phyloP scores from a whole-genome alignment of 2,888 invertebrate species.

The Celastrina argiolus region DNA sequence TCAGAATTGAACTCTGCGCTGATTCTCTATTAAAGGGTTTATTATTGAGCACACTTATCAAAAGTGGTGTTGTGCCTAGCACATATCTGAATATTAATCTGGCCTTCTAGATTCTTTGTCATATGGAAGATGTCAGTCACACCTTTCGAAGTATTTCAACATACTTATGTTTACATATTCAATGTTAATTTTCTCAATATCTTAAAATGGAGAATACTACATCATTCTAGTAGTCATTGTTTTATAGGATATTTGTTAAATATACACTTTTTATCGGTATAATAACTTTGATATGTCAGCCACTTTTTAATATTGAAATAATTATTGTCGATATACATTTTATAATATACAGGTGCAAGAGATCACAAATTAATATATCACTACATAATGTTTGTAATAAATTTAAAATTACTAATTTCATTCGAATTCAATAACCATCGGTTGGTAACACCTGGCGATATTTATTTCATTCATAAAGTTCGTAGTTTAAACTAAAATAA shows the following conservation, averaged over 20 bases:
- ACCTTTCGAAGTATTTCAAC: not conserved
- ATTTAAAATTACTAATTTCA: not conserved
- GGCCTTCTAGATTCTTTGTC: no score
- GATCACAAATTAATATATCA: not conserved
- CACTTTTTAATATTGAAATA: not conserved
- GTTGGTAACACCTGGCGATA: not conserved
- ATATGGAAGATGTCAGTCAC: no score
- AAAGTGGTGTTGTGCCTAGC: no score
- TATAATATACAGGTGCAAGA: not conserved
- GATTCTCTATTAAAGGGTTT: no score
- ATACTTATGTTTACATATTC: not conserved
- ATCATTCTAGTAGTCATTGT: no score
- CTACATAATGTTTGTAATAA: not conserved
- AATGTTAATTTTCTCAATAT: not conserved
- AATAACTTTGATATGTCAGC: not conserved
- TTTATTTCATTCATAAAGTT: not conserved
- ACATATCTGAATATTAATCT: no score
- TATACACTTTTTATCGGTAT: not conserved
- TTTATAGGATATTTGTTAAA: not conserved
- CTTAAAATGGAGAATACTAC: no score
- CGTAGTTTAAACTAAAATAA: slow-evolving; percentile 37
- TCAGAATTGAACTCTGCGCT: no score
- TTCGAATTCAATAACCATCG: not conserved
- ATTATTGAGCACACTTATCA: no score
- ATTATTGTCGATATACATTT: not conserved